Evolutionary conservation across 2,113 vertebrate genomes (phyloP).

Genomic region (Coryphaenoides rupestris): DNA sequence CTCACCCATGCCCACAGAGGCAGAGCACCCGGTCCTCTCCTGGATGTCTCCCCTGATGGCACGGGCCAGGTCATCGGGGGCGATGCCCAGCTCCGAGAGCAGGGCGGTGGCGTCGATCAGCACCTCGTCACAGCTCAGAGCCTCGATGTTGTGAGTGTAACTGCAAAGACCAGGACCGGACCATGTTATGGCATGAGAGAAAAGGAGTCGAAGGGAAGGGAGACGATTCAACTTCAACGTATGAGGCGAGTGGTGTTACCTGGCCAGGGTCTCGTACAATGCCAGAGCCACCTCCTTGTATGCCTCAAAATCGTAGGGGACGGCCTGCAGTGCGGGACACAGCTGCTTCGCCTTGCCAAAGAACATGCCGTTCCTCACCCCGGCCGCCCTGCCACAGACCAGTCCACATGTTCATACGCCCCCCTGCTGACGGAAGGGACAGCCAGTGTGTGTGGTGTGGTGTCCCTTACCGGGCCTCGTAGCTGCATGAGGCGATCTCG

Average conservation of each 20-base stretch:
- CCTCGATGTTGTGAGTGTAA: slow-evolving; percentile 94
- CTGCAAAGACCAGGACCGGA: slow-evolving; percentile 57
- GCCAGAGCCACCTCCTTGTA: slow-evolving; percentile 90
- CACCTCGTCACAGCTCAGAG: slow-evolving; percentile 96
- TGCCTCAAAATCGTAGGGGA: slow-evolving; percentile 90
- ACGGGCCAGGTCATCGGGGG: slow-evolving; percentile 84
- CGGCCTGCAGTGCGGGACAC: slow-evolving; percentile 87
- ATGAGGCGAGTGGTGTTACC: slow-evolving; percentile 66
- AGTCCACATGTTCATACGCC: background rate
- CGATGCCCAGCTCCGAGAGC: slow-evolving; percentile 81
- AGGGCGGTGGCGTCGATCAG: slow-evolving; percentile 87
- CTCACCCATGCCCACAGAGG: slow-evolving; percentile 95
- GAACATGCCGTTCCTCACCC: slow-evolving; percentile 96
- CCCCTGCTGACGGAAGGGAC: too few relatives aligned
- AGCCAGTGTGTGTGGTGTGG: background rate
- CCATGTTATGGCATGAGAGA: background rate
- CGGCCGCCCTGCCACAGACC: slow-evolving; percentile 78
- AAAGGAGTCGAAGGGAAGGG: background rate
- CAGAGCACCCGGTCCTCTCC: slow-evolving; percentile 87
- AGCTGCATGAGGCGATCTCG: slow-evolving; percentile 98
- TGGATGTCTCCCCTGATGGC: slow-evolving; percentile 85
- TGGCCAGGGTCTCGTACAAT: slow-evolving; percentile 90
- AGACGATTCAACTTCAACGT: background rate
- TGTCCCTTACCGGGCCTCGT: slow-evolving; percentile 86
- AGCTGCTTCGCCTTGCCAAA: slow-evolving; percentile 93